Conservation (phyloP, 2,113 vertebrate species). For the Falco punctatus region DNA sequence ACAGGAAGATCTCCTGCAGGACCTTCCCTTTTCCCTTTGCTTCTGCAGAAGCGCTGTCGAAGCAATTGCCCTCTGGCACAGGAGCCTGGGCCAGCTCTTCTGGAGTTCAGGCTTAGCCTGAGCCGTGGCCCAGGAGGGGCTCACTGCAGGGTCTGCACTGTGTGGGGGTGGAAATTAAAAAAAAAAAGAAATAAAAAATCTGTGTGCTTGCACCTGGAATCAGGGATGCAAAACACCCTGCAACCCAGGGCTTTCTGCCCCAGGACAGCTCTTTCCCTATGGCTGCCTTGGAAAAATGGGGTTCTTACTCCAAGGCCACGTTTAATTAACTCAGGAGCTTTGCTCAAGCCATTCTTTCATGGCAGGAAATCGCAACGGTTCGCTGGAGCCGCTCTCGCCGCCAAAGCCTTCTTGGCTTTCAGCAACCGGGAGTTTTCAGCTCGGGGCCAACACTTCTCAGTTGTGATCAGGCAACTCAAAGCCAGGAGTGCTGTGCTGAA, state of each 20-base stretch:
- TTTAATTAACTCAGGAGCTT: not conserved
- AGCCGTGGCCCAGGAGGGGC: not conserved
- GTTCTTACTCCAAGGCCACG: not conserved
- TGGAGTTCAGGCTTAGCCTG: not conserved
- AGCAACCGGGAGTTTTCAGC: slow-evolving; percentile 2
- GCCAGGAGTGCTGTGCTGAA: slow-evolving; percentile 27
- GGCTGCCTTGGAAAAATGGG: not conserved
- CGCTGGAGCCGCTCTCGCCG: not conserved
- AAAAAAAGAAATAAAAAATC: not conserved
- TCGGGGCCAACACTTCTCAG: slow-evolving; percentile 55
- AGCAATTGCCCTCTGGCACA: not conserved
- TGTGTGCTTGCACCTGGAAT: not conserved
- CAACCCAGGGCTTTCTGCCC: not conserved
- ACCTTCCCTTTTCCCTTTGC: not conserved
- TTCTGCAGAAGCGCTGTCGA: not conserved
- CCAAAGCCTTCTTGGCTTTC: slow-evolving; percentile 57
- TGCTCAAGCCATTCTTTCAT: not conserved
- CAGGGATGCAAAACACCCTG: not conserved
- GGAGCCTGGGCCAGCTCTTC: not conserved
- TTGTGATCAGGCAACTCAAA: slow-evolving; percentile 39
- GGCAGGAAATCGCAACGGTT: not conserved
- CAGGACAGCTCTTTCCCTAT: not conserved
- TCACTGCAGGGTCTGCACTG: not conserved
- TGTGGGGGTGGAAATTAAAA: not conserved
- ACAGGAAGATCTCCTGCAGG: not conserved